phyloP scores from a whole-genome alignment of 2,113 vertebrate species.

The Calyptomena viridis region DNA sequence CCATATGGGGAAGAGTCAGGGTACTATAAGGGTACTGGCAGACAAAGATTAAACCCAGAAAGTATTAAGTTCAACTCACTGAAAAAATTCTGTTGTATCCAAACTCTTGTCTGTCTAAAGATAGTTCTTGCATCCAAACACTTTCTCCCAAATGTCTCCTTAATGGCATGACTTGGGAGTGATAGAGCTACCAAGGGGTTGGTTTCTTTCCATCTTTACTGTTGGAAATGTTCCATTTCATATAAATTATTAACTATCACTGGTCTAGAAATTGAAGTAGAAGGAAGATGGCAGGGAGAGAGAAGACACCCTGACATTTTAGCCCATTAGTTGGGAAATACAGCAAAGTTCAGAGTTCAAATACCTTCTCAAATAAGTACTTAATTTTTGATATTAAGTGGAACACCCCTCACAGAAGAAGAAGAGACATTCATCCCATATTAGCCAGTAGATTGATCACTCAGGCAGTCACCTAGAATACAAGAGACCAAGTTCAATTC shows the following conservation, averaged over 20 bases:
- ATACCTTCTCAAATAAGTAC: neutral
- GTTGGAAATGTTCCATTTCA: neutral
- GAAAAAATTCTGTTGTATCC: neutral
- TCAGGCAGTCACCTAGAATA: neutral
- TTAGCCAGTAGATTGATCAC: neutral
- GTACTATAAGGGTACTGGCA: neutral
- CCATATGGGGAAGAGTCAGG: neutral
- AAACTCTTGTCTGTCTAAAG: neutral
- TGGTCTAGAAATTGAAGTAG: neutral
- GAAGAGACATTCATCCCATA: neutral
- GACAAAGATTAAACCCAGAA: neutral
- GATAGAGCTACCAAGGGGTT: neutral
- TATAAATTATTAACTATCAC: neutral
- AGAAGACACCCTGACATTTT: neutral
- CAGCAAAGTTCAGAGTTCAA: neutral
- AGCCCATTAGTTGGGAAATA: neutral
- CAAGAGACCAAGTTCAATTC: neutral
- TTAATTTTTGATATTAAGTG: neutral
- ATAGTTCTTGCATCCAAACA: neutral
- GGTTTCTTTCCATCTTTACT: neutral
- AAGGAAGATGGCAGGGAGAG: neutral
- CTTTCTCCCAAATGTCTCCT: neutral
- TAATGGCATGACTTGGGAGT: neutral
- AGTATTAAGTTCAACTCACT: neutral
- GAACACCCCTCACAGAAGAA: neutral